A percentile compares a stretch with the other conserved stretches of the same genome.
These are phyloP conservation scores for Cyaniris semiargus DNA, from an alignment of 2,888 invertebrate species.

Conservation along the genomic window DNA sequence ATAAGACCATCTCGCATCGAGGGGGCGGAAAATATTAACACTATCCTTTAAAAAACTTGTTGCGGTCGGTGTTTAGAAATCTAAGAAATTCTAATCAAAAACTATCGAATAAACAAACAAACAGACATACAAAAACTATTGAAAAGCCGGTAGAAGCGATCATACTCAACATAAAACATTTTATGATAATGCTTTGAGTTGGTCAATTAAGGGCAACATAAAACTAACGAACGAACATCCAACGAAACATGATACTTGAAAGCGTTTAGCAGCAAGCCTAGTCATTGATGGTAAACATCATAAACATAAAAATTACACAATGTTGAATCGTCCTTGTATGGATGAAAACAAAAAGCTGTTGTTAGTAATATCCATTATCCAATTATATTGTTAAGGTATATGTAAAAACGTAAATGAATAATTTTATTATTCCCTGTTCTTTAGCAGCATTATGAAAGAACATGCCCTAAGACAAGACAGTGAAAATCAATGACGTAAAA, in stretches of 20 bases:
- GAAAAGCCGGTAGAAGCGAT: too few species aligned
- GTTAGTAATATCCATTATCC: not conserved
- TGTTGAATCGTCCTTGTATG: not conserved
- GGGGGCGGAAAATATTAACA: not conserved
- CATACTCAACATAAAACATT: too few species aligned
- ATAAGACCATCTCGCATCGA: not conserved
- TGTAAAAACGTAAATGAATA: not conserved
- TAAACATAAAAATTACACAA: conserved; percentile 7
- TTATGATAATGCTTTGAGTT: too few species aligned
- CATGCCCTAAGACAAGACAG: not conserved
- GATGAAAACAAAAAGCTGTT: not conserved
- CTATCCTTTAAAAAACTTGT: not conserved
- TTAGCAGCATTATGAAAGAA: not conserved
- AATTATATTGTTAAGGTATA: not conserved
- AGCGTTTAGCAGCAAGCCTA: not conserved
- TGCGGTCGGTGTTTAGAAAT: not conserved
- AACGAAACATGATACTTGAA: not conserved
- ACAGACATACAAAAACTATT: not conserved
- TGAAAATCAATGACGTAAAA: not conserved
- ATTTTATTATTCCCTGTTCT: not conserved
- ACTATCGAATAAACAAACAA: not conserved
- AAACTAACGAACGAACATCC: not conserved
- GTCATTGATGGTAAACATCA: not conserved
- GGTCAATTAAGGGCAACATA: too few species aligned
- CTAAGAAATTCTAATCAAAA: not conserved